Percentiles rank a stretch among this genome's conserved stretches.
Conservation (phyloP, 1,140 invertebrate species). For the Tetramorium alpestre region DNA sequence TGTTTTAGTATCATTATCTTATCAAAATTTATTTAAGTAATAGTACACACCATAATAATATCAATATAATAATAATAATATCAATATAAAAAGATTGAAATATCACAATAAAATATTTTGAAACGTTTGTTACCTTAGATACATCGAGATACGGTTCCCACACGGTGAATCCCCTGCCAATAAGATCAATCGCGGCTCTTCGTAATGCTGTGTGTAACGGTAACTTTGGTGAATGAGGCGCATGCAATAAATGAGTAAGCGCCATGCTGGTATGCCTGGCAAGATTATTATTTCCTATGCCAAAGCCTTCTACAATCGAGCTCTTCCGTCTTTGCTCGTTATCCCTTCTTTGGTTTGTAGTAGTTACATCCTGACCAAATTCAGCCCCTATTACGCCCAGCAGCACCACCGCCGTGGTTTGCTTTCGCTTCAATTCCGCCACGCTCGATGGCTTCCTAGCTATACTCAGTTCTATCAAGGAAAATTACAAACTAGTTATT, state of each 20-base stretch:
- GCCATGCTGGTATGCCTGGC: slow-evolving; percentile 97
- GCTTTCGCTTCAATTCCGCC: slow-evolving; percentile 96
- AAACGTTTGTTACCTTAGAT: slow-evolving; percentile 88
- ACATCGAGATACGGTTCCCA: slow-evolving; percentile 99
- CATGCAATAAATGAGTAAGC: slow-evolving; percentile 96
- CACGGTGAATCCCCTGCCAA: slow-evolving; percentile 98
- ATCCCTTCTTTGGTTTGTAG: slow-evolving; percentile 87
- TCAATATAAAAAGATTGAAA: not conserved
- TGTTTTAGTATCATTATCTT: not conserved
- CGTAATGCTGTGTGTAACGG: slow-evolving; percentile 96
- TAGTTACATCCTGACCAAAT: slow-evolving; percentile 96
- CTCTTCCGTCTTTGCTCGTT: slow-evolving; percentile 90
- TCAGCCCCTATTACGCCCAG: slow-evolving; percentile 99
- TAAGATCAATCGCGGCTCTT: slow-evolving; percentile 97
- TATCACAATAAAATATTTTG: not conserved
- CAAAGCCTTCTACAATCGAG: slow-evolving; percentile 95
- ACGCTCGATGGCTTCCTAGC: slow-evolving; percentile 93
- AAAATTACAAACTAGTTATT: slow-evolving; percentile 61
- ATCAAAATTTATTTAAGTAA: not conserved
- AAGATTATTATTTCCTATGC: slow-evolving; percentile 96
- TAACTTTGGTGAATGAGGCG: slow-evolving; percentile 92
- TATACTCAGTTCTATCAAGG: slow-evolving; percentile 83
- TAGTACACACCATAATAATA: not conserved
- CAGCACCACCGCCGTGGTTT: slow-evolving; percentile 98
- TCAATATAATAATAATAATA: not conserved